Base-by-base conservation (phyloP, 2,113 vertebrate genomes). In the Rissa tridactyla region DNA sequence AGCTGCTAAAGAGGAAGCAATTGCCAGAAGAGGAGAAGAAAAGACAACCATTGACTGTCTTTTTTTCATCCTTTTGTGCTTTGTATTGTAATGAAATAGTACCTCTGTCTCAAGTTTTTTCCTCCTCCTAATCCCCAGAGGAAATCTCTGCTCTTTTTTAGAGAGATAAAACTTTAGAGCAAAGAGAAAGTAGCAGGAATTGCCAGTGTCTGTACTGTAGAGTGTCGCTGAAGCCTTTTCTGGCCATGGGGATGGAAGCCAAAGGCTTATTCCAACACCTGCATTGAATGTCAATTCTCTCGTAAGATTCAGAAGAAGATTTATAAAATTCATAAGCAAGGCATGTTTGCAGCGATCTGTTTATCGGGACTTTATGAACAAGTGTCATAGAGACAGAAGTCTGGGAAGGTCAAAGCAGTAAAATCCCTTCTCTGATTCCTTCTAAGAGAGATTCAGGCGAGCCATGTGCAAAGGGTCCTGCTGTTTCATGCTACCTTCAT, bases 81-180 rank as follows among this genome's bases (percentile, higher is more conserved):
- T 97, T 77, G 83, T 90, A 61, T 93, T 88, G 73, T 93, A 96
- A 89, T 81, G 90, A 96, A 97, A 75, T 54, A 77, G 60, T 91
- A 90, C 46, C 36, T 36, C 84, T 88, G 36, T 82, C 72, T 96
- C 40, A 55, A 58, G 29, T 86, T 92, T 93, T 96, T 97, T 94
- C 92, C 90, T 96, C 65, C 58, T 57, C 75, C 81, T 96, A 95
- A 97, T 97, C 96, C 93, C 64, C 54, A 64, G 92, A 97, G 95
- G 95, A 98, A 98, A 98, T 98, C 94, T 89, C 86, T 96, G 36
- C 83, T 94, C 90, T 90, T 97, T 97, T 97, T 97, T 90, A 91
- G 83, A 97, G 96, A 97, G 91, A 91, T 76, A 96, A 97, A 98
- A 91, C 34, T 70, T 73, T 46, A 92, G 86, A 96, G 92, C 82